phyloP scores from a whole-genome alignment of 1,140 invertebrate species.

The Drosophila quadrilineata region DNA sequence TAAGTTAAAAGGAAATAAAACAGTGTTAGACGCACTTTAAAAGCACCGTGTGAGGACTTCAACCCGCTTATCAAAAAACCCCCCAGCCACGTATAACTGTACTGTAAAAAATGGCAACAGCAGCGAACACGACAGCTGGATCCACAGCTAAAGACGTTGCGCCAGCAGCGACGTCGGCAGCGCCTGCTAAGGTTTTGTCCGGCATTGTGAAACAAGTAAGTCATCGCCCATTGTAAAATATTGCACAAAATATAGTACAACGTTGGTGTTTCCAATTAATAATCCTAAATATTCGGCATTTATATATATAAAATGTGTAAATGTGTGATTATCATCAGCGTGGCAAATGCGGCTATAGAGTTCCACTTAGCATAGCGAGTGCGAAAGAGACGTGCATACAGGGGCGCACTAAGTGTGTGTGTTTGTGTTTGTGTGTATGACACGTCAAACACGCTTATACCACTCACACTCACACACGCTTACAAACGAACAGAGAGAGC shows the following conservation, averaged over 20 bases:
- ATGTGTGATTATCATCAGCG: conserved; percentile 55
- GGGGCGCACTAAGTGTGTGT: too few species aligned
- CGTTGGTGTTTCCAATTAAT: too few species aligned
- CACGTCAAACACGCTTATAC: conserved; percentile 65
- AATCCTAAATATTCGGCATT: background rate
- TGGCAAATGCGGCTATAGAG: conserved; percentile 64
- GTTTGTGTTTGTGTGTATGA: conserved; percentile 62
- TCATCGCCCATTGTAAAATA: conserved; percentile 13
- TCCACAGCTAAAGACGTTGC: conserved; percentile 72
- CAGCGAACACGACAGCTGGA: conserved; percentile 76
- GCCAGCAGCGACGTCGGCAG: conserved; percentile 36
- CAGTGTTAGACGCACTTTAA: conserved; percentile 56
- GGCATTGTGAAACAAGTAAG: conserved; percentile 80
- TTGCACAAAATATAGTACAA: too few species aligned
- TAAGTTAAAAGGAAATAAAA: conserved; percentile 55
- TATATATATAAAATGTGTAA: conserved; percentile 3
- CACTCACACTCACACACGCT: conserved; percentile 4
- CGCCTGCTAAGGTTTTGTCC: conserved; percentile 63
- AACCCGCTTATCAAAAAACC: conserved; percentile 49
- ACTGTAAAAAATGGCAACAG: conserved; percentile 73
- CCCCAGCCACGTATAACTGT: conserved; percentile 50
- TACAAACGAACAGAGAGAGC: conserved; percentile 17
- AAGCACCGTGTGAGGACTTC: conserved; percentile 39
- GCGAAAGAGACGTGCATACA: conserved; percentile 65
- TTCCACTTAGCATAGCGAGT: conserved; percentile 48